Evolutionary conservation across 2,113 vertebrate genomes (phyloP).

Genomic region (Jacana jacana): DNA sequence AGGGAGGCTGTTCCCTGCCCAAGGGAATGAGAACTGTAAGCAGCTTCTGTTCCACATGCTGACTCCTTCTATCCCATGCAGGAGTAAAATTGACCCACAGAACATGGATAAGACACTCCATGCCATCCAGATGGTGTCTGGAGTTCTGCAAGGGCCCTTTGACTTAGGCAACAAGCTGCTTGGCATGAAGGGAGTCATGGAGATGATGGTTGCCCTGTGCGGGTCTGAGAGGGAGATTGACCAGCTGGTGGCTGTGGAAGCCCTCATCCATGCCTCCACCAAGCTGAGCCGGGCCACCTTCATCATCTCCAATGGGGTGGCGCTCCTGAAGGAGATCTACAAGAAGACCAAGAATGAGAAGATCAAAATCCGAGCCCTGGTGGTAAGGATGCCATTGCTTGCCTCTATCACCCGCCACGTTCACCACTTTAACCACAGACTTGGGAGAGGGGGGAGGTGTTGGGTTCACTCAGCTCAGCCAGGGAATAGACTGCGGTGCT

Average conservation of each 20-base stretch:
- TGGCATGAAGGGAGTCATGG: conserved; percentile 92
- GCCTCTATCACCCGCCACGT: not conserved
- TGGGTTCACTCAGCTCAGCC: not conserved
- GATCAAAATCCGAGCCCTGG: conserved; percentile 95
- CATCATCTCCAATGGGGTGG: conserved; percentile 92
- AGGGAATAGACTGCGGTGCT: not conserved
- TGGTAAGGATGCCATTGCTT: conserved; percentile 79
- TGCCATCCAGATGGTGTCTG: conserved; percentile 91
- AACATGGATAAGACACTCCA: conserved; percentile 96
- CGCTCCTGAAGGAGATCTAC: conserved; percentile 93
- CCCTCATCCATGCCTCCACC: conserved; percentile 90
- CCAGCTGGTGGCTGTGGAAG: conserved; percentile 95
- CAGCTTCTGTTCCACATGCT: not conserved
- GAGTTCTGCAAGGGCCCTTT: conserved; percentile 92
- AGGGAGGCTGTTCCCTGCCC: not conserved
- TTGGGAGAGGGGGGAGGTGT: not conserved
- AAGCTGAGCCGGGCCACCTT: conserved; percentile 95
- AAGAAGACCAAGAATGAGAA: conserved; percentile 97
- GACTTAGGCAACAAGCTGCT: conserved; percentile 91
- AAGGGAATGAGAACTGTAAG: not conserved
- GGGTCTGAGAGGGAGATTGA: conserved; percentile 91
- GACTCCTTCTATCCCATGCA: conserved; percentile 45
- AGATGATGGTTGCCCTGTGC: conserved; percentile 97
- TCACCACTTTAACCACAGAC: rapidly evolving
- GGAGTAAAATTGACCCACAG: conserved; percentile 92